These are phyloP conservation scores for Epizoanthus scotinus DNA, from an alignment of 92 coral and sea anemone genomes.

Conservation along the genomic window DNA sequence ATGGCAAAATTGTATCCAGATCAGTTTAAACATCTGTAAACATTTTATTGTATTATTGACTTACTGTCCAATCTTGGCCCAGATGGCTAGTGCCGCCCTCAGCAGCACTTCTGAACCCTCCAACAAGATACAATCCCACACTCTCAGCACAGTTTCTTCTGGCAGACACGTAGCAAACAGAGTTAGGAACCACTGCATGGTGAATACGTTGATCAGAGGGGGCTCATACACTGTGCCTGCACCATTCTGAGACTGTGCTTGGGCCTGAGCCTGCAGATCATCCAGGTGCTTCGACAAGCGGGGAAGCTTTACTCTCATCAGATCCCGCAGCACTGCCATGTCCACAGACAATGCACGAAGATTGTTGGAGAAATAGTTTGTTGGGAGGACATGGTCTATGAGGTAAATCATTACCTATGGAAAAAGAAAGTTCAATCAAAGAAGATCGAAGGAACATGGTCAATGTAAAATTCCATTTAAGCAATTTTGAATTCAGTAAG, in stretches of 20 bases:
- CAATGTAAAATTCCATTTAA: no score
- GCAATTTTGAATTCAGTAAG: no score
- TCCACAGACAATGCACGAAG: constrained; percentile 96
- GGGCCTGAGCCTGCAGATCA: constrained; percentile 79
- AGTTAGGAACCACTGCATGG: constrained; percentile 99
- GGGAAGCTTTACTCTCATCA: constrained; percentile 87
- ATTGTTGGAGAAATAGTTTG: constrained; percentile 96
- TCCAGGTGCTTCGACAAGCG: constrained; percentile 91
- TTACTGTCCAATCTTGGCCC: constrained; percentile 97
- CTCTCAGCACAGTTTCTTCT: constrained; percentile 93
- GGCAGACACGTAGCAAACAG: constrained; percentile 96
- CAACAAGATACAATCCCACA: constrained; percentile 95
- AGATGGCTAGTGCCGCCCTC: constrained; percentile 95
- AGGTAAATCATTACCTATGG: constrained; percentile 95
- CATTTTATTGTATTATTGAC: no score
- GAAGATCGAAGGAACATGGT: no score
- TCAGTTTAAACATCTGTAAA: no score
- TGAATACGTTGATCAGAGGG: constrained; percentile 96
- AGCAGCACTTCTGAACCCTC: constrained; percentile 98
- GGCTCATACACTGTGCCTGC: constrained; percentile 86
- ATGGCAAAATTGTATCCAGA: no score
- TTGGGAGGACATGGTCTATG: constrained; percentile 92
- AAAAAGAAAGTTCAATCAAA: neutral
- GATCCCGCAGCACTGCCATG: constrained; percentile 96
- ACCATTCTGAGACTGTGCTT: constrained; percentile 76